phyloP scores from a whole-genome alignment of 2,888 invertebrate genomes.

The Hirtodrosophila alboralis region DNA sequence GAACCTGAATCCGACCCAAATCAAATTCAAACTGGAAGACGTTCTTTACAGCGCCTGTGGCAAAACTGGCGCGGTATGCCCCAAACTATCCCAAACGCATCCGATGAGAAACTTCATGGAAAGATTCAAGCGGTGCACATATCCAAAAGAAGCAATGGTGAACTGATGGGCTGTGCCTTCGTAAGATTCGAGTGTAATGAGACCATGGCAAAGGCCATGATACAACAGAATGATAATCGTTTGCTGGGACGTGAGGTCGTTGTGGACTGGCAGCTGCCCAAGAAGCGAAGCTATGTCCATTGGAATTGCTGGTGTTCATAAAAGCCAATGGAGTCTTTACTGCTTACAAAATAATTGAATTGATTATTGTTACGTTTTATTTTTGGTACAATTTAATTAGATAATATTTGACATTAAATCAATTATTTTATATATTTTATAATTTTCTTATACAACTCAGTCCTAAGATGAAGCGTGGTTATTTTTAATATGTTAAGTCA shows the following conservation, averaged over 20 bases:
- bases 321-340: background rate
- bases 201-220: slow-evolving; percentile 28
- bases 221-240: slow-evolving; percentile 16
- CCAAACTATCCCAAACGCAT: background rate
- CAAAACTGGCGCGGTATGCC: slow-evolving; percentile 25
- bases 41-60: slow-evolving; percentile 40
- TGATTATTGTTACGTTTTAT: too few relatives aligned
- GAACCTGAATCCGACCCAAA: background rate
- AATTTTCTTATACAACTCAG: too few relatives aligned
- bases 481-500: too few relatives aligned
- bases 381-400: too few relatives aligned
- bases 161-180: slow-evolving; percentile 53
- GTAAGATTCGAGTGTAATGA: slow-evolving; percentile 45
- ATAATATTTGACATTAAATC: too few relatives aligned
- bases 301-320: slow-evolving; percentile 57
- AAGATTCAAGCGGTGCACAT: slow-evolving; percentile 50
- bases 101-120: slow-evolving; percentile 34
- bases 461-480: too few relatives aligned
- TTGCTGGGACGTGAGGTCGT: slow-evolving; percentile 39
- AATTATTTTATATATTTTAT: too few relatives aligned
- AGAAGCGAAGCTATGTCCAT: background rate
- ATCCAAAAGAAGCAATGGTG: slow-evolving; percentile 35
- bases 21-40: background rate
- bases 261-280: slow-evolving; percentile 43
- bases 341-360: too few relatives aligned